Conservation (phyloP, 2,797 vertebrate genomes). For the Fistularia tabacaria region DNA sequence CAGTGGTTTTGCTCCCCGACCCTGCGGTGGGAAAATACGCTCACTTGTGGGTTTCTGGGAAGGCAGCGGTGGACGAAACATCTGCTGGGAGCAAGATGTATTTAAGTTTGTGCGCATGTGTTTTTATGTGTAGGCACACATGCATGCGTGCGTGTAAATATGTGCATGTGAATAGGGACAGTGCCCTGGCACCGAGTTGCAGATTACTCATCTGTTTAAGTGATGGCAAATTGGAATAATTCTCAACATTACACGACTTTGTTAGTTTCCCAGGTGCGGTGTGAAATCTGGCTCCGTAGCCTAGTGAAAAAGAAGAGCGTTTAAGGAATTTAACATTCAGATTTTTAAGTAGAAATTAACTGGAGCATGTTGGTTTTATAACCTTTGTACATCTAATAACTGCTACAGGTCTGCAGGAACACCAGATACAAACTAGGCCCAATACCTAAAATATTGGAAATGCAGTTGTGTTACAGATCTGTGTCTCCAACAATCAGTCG, state of each 20-base stretch:
- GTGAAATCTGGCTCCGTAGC: background rate
- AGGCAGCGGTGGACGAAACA: conserved; percentile 79
- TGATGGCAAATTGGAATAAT: conserved; percentile 39
- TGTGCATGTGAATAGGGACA: conserved; percentile 37
- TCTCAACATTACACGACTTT: background rate
- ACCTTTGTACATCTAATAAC: no score
- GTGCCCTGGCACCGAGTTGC: conserved; percentile 52
- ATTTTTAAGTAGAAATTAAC: no score
- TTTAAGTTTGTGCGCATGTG: conserved; percentile 50
- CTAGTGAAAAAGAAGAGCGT: no score
- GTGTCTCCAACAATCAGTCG: no score
- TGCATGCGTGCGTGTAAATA: conserved; percentile 19
- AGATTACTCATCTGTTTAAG: conserved; percentile 47
- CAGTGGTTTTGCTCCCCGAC: conserved; percentile 80
- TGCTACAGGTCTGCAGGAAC: no score
- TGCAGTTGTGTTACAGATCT: no score
- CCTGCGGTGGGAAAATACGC: conserved; percentile 81
- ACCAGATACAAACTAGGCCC: no score
- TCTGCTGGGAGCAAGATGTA: conserved; percentile 79
- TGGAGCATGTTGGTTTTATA: no score
- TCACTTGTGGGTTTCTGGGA: conserved; percentile 83
- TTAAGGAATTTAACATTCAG: no score
- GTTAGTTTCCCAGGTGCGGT: background rate
- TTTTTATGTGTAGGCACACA: conserved; percentile 18
- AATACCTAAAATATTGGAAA: no score